Evolutionary conservation across 2,888 invertebrate genomes (phyloP).

Genomic region (Spicauda simplicius): DNA sequence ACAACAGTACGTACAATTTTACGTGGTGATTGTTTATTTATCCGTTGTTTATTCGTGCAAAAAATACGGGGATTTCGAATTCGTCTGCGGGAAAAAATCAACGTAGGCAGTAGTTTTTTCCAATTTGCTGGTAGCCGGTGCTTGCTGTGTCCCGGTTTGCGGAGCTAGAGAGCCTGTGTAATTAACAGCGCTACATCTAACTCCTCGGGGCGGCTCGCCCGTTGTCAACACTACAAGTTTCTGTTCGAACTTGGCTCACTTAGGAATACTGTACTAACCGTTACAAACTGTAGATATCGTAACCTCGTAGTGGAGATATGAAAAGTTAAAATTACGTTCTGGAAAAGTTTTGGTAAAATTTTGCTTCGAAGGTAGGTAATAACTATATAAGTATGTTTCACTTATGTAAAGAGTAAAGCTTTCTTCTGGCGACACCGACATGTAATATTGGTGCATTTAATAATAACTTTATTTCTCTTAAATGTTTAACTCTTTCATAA

Average conservation of each 20-base stretch:
- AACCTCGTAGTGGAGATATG: neutral
- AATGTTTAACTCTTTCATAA: neutral
- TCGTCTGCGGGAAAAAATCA: slow-evolving; percentile 21
- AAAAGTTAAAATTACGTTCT: neutral
- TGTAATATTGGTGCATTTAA: too few species aligned
- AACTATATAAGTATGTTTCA: too few species aligned
- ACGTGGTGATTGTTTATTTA: neutral
- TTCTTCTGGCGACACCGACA: too few species aligned
- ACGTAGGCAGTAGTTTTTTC: slow-evolving; percentile 18
- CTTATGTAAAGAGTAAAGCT: too few species aligned
- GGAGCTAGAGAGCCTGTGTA: slow-evolving; percentile 23
- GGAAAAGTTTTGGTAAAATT: too few species aligned
- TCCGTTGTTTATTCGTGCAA: neutral
- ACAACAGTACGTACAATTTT: neutral
- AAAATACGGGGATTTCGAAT: slow-evolving; percentile 13
- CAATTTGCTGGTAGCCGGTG: slow-evolving; percentile 32
- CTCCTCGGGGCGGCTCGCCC: slow-evolving; percentile 18
- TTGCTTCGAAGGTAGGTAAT: too few species aligned
- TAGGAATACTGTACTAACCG: neutral
- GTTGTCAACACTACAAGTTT: slow-evolving; percentile 23
- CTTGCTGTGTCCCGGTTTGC: slow-evolving; percentile 22
- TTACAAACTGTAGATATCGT: slow-evolving; percentile 19
- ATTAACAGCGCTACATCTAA: slow-evolving; percentile 31
- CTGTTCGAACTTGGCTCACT: slow-evolving; percentile 4
- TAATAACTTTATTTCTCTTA: neutral